Percentiles rank a stretch among this genome's conserved stretches.
Conservation (phyloP, 1,140 invertebrate species). For the Whitmania pigra region DNA sequence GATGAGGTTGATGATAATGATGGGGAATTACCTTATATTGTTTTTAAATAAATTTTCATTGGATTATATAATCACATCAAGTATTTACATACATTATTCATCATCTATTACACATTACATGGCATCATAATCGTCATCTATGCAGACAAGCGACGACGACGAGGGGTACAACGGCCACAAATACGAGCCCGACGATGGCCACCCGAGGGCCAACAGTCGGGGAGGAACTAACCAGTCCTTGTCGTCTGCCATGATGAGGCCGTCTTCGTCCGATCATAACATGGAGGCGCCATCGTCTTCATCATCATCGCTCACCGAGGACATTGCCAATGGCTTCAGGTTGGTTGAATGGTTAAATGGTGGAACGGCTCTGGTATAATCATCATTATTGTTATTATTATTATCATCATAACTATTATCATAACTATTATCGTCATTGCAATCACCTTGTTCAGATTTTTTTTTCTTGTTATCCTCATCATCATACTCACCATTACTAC, state of each 20-base stretch:
- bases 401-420: too few relatives aligned
- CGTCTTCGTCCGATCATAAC: neutral
- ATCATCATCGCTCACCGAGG: neutral
- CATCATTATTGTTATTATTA: too few relatives aligned
- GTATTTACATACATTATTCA: too few relatives aligned
- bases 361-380: too few relatives aligned
- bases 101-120: too few relatives aligned
- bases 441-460: neutral
- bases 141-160: too few relatives aligned
- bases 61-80: too few relatives aligned
- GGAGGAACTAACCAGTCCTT: neutral
- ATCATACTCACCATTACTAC: neutral
- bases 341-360: neutral
- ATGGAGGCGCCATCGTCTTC: conserved; percentile 4
- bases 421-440: neutral
- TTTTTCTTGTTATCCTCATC: neutral
- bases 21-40: neutral
- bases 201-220: neutral
- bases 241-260: neutral
- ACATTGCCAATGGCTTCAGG: conserved; percentile 18
- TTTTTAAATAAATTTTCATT: too few relatives aligned
- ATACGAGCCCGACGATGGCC: neutral
- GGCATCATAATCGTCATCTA: too few relatives aligned
- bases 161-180: neutral
- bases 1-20: too few relatives aligned